These are phyloP conservation scores for Pachyuromys duprasi DNA, from an alignment of 2,797 vertebrate genomes.

Conservation along the genomic window DNA sequence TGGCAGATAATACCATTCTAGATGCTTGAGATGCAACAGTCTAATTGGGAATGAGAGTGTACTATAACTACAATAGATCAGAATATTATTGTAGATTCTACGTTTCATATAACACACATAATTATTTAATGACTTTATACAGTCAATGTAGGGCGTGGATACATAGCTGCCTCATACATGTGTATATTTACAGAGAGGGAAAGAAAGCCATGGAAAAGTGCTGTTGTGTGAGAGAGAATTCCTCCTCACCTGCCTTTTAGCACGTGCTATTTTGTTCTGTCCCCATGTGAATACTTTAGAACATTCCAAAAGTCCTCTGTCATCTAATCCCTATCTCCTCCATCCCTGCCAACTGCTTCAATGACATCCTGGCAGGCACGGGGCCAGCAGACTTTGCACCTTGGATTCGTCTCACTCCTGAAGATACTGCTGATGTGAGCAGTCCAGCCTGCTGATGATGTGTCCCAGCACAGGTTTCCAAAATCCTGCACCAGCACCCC, in stretches of 20 bases:
- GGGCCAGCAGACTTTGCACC: neutral
- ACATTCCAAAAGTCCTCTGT: neutral
- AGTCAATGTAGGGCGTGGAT: neutral
- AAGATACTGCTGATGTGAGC: neutral
- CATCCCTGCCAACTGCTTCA: neutral
- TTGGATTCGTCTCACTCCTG: neutral
- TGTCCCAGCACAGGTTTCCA: neutral
- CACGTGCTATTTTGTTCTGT: neutral
- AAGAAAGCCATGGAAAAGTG: neutral
- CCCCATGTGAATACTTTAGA: neutral
- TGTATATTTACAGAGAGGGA: too few species aligned
- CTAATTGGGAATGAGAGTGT: neutral
- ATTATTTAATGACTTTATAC: neutral
- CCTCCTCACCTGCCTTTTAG: neutral
- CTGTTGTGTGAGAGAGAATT: neutral
- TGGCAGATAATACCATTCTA: neutral
- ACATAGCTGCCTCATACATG: too few species aligned
- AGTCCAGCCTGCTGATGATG: neutral
- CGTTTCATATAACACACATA: neutral
- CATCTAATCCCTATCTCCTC: neutral
- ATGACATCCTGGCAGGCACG: neutral
- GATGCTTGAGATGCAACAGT: neutral
- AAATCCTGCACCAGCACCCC: neutral
- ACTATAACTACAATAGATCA: too few species aligned
- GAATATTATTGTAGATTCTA: neutral